These are phyloP conservation scores for Mormyrus hasselquistii DNA, from an alignment of 2,797 vertebrate genomes.

Conservation along the genomic window DNA sequence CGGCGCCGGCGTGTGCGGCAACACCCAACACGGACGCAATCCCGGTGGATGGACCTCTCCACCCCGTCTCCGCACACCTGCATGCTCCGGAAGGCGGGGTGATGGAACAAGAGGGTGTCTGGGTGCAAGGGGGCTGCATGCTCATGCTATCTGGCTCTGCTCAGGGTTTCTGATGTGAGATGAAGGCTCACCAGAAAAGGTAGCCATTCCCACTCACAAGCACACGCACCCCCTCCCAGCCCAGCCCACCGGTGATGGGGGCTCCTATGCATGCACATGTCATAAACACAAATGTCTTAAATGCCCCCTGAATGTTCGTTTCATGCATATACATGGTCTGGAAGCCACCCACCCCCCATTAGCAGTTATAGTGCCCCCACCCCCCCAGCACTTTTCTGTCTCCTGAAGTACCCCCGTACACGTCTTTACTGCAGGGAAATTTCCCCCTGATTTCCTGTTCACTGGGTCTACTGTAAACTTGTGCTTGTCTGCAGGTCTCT, in stretches of 20 bases:
- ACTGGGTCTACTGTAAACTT: background rate
- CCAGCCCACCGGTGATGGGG: background rate
- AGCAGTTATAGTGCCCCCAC: background rate
- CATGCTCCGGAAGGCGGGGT: background rate
- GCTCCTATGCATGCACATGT: background rate
- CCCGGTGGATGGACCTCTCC: background rate
- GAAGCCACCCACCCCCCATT: background rate
- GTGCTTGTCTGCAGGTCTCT: background rate
- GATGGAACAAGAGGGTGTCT: background rate
- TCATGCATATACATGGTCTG: background rate
- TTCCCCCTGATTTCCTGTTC: background rate
- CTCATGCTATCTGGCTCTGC: background rate
- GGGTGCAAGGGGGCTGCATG: background rate
- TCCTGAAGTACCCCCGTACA: background rate
- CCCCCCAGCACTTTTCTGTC: constrained; percentile 5
- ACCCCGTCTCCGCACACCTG: background rate
- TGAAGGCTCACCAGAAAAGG: constrained; percentile 13
- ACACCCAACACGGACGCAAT: constrained; percentile 15
- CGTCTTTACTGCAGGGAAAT: background rate
- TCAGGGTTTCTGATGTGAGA: constrained; percentile 15
- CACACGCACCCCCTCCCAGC: background rate
- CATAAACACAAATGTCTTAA: background rate
- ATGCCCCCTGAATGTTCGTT: background rate
- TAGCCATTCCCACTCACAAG: background rate
- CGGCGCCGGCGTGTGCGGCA: background rate